Conservation (phyloP, 2,113 vertebrate species). For the Gopherus flavomarginatus region DNA sequence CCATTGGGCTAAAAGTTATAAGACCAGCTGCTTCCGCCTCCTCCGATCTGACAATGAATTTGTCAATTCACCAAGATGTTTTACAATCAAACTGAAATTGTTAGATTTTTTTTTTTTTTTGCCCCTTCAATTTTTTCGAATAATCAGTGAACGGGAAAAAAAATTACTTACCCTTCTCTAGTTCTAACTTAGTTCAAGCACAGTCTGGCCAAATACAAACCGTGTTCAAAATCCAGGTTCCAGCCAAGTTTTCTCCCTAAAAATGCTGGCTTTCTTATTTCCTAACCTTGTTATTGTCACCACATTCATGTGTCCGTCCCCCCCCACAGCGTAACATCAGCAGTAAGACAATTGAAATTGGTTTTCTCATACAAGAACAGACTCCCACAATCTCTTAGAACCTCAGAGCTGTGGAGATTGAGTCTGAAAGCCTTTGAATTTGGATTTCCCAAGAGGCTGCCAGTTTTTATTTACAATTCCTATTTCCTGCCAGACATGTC, state of each 20-base stretch:
- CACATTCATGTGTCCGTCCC: fast-evolving
- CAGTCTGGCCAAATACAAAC: no score
- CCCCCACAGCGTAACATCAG: not conserved
- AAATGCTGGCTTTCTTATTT: not conserved
- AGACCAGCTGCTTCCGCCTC: not conserved
- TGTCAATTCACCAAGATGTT: not conserved
- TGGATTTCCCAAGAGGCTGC: conserved; percentile 8
- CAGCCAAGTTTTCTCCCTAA: not conserved
- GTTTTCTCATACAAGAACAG: not conserved
- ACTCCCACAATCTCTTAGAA: not conserved
- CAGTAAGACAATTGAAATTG: conserved; percentile 9
- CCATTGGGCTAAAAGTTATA: not conserved
- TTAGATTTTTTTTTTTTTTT: not conserved
- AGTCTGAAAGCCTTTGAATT: conserved; percentile 13
- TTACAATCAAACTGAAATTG: not conserved
- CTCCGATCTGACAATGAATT: not conserved
- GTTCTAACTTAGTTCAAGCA: not conserved
- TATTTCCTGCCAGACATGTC: conserved; percentile 52
- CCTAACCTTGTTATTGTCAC: conserved; percentile 1
- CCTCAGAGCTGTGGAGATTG: not conserved
- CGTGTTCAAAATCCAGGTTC: not conserved
- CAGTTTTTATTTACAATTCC: conserved; percentile 64
- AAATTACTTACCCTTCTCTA: not conserved
- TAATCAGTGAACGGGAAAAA: not conserved
- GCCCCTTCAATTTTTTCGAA: not conserved